A percentile compares a stretch with the other conserved stretches of the same genome.
phyloP scores from a whole-genome alignment of 2,113 vertebrate genomes.

The Paratilapia polleni region DNA sequence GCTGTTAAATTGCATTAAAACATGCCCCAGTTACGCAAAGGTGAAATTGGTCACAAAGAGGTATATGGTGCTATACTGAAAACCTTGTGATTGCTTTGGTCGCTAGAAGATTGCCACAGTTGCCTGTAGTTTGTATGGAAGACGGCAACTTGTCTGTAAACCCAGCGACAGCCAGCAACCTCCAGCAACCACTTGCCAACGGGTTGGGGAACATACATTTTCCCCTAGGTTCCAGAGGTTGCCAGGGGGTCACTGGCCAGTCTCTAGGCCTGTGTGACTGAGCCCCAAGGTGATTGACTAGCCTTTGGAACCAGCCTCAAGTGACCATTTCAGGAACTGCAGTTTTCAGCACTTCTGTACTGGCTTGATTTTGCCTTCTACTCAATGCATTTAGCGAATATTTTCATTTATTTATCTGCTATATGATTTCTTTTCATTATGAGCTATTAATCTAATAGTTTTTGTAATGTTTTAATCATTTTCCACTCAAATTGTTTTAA shows the following conservation, averaged over 20 bases:
- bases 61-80: accelerated
- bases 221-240: neutral
- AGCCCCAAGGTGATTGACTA: neutral
- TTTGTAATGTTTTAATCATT: neutral
- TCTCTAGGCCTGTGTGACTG: neutral
- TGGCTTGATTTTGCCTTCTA: neutral
- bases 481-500: neutral
- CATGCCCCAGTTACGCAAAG: neutral
- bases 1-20: too few relatives aligned
- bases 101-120: neutral
- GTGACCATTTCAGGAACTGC: neutral
- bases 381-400: neutral
- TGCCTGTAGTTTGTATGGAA: neutral
- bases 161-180: neutral
- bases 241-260: neutral
- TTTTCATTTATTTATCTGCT: neutral
- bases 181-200: accelerated
- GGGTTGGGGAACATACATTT: neutral
- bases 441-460: neutral
- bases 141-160: neutral
- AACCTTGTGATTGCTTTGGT: neutral
- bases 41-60: neutral
- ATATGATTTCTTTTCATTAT: neutral
- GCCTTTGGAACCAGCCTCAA: too few relatives aligned
- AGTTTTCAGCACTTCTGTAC: neutral